Conservation (phyloP, 2,113 vertebrate species). For the Forbesichthys agassizii region DNA sequence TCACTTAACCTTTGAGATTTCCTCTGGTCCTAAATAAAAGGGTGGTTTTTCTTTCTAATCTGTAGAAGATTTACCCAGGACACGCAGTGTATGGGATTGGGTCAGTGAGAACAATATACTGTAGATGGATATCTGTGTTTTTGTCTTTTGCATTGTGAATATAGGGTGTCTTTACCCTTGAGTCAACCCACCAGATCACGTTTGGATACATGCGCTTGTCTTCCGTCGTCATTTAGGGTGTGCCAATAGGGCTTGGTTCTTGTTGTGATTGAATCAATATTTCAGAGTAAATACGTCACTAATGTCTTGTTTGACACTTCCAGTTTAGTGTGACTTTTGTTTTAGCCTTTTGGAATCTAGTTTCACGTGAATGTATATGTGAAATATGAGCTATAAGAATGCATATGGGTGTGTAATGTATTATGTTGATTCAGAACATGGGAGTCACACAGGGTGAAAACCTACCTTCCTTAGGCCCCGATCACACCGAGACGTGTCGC, state of each 20-base stretch:
- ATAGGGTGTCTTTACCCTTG: not conserved
- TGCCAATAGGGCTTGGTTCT: constrained; percentile 48
- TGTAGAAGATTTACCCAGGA: constrained; percentile 36
- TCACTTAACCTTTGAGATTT: constrained; percentile 27
- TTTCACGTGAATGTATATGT: constrained; percentile 10
- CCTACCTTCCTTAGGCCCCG: too few relatives aligned
- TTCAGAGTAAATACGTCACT: constrained; percentile 25
- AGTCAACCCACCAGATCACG: not conserved
- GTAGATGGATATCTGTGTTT: constrained; percentile 39
- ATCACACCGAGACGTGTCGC: too few relatives aligned
- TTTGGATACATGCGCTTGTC: constrained; percentile 6
- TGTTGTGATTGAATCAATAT: constrained; percentile 10
- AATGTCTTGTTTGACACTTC: constrained; percentile 36
- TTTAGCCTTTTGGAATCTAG: not conserved
- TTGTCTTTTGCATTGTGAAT: constrained; percentile 33
- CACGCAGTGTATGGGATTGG: constrained; percentile 25
- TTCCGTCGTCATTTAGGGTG: constrained; percentile 31
- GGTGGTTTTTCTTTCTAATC: constrained; percentile 7
- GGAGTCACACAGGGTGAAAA: too few relatives aligned
- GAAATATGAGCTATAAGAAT: not conserved
- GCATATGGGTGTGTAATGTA: not conserved
- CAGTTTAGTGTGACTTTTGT: constrained; percentile 14
- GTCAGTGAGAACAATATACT: constrained; percentile 19
- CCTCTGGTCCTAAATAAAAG: constrained; percentile 11
- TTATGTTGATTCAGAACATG: not conserved